phyloP scores from a whole-genome alignment of 2,113 vertebrate genomes.

The Vicugna pacos region DNA sequence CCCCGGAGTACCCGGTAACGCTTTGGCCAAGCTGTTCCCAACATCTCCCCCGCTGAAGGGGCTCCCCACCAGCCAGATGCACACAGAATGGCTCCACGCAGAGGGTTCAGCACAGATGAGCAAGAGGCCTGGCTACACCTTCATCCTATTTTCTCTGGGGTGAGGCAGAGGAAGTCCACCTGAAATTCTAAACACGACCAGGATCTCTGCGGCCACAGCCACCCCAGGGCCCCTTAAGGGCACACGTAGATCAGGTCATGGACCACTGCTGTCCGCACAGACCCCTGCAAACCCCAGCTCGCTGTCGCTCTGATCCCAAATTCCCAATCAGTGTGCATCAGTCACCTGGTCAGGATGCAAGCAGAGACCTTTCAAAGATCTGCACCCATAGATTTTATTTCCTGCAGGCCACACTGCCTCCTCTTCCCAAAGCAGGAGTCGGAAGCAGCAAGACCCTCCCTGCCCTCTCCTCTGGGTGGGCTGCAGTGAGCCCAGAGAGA shows the following conservation, averaged over 20 bases:
- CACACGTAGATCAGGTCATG: neutral
- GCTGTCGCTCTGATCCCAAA: neutral
- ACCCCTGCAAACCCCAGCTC: neutral
- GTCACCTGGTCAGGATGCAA: neutral
- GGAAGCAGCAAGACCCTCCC: neutral
- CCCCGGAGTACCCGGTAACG: neutral
- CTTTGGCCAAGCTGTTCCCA: neutral
- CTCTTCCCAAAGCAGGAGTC: neutral
- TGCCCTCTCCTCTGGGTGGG: neutral
- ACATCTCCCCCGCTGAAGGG: neutral
- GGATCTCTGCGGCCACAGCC: neutral
- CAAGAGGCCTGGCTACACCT: neutral
- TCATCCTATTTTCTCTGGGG: neutral
- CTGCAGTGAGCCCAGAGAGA: neutral
- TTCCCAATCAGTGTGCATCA: neutral
- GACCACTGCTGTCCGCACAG: fast-evolving
- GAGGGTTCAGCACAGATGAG: neutral
- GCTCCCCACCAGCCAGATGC: neutral
- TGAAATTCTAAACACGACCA: neutral
- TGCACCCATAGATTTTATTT: too few species aligned
- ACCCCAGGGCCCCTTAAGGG: neutral
- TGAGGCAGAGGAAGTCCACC: neutral
- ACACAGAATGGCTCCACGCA: neutral
- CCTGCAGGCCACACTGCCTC: neutral
- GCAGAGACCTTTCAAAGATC: neutral